Evolutionary conservation across 2,888 invertebrate species (phyloP).

Genomic region (Drosophila macrospina): DNA sequence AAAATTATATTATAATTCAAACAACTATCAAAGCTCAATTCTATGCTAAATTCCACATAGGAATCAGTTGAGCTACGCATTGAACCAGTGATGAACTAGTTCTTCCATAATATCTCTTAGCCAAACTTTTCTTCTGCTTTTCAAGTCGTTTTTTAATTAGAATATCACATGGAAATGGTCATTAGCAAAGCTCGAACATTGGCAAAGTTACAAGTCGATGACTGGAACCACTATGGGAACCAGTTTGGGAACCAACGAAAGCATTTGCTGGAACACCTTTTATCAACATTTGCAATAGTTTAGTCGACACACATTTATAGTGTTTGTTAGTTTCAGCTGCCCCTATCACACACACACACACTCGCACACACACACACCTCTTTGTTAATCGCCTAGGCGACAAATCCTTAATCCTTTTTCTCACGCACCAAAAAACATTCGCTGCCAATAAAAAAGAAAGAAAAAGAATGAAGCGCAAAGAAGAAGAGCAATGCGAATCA

Average conservation of each 20-base stretch:
- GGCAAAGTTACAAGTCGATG: background rate
- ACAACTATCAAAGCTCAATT: too few relatives aligned
- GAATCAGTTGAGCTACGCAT: background rate
- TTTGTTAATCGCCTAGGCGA: constrained; percentile 50
- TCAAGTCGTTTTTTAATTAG: background rate
- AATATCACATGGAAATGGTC: background rate
- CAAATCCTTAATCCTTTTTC: constrained; percentile 75
- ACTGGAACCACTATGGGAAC: background rate
- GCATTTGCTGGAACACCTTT: background rate
- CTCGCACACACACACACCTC: constrained; percentile 17
- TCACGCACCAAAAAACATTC: constrained; percentile 77
- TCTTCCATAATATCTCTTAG: too few relatives aligned
- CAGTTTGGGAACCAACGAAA: background rate
- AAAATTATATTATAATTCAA: too few relatives aligned
- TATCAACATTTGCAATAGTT: background rate
- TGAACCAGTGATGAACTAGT: background rate
- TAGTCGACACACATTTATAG: background rate
- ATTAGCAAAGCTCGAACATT: background rate
- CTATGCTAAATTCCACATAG: background rate
- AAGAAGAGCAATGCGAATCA: constrained; percentile 18
- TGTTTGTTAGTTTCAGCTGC: constrained; percentile 43
- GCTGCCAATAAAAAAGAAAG: constrained; percentile 54
- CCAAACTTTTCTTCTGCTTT: too few relatives aligned
- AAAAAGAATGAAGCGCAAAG: constrained; percentile 16
- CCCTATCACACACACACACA: constrained; percentile 20